Base-by-base conservation (phyloP, 2,888 invertebrate species). In the Cosmia pyralina region DNA sequence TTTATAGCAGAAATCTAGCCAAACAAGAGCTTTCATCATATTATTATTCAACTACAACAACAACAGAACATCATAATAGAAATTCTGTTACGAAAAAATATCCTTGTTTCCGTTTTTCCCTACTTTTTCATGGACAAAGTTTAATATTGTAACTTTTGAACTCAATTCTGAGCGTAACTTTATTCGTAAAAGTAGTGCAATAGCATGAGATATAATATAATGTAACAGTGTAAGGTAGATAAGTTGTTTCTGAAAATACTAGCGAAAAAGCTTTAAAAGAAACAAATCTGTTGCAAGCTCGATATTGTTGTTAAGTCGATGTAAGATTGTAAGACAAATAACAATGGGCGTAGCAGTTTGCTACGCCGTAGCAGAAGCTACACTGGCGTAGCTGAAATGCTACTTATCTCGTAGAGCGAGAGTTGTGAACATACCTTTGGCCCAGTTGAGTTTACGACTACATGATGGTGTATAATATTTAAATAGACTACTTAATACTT, bases 71-170 rank as follows among this genome's bases (percentile, higher is more conserved):
- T 53, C 50, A 34, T 58, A 65, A 66, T 50, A 77, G 52, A 75
- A 71, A 66, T 69, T 50, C 15, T 66, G 34, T 38, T 34, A 22
- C 8, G 13, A 55, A 79, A 79, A 52, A 71, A 68, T n/a, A 59
- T 65, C 28, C 38, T 46, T 55, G 57, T 57, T 28, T 75, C 58
- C 19, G 52, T 70, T 55, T 65, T 68, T 65, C 78, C 52, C 22
- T 72, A 53, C 22, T 28, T 55, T 69, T 70, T 77, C 59, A 69
- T 17, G 48, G 60, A 38, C 17, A 34, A 81, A 81, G 68, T 81
- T 77, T 70, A 65, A 81, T 81, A 73, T 64, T 66, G 46, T 71
- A 68, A 81, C 81, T 81, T 81, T 67, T 55, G 48, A 81, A 77
- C 77, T 73, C 72, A 60, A 81, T 81, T 81, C 28, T 50, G 44